Base-by-base conservation (phyloP, 1,140 invertebrate species). In the Lordiphosa mommai region DNA sequence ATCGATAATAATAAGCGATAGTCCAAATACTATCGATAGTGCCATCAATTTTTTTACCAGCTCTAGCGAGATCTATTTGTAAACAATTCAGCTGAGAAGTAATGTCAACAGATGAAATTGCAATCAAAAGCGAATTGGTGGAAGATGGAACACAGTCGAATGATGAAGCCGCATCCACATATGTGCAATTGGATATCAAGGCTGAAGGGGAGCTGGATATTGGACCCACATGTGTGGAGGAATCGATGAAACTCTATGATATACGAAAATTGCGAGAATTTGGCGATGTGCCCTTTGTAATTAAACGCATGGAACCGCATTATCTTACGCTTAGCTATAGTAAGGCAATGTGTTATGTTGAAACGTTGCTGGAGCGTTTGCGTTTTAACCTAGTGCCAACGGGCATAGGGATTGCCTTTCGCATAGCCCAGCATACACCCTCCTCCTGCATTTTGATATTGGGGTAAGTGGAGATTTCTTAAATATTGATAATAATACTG, bases 361-460 rank as follows among this genome's bases (percentile, higher is more conserved):
- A 61, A 8, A 27, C 7, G 3, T 12, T 84, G 2, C 34, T 84
- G n/a, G 34, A 72, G 10, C 8, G 43, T 0, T 9, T 85, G 0
- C 37, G 14, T 2, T 43, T 17, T 2, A 51, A 77, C 7, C 2
- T 53, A 0, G 43, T 84, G n/a, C 72, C 79, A 6, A 16, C 2
- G 0, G 60, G 53, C 17, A 49, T 43, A 3, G 77, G 77, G 1
- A 84, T 84, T 23, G 77, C 68, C 0, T 56, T 84, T 3, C 79
- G 79, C 4, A 65, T 84, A 29, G 48, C 49, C 0, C 58, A 69
- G 12, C 77, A 84, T 29, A 84, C 79, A 9, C 72, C 68, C 8
- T 71, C 77, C 10, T 65, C 79, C 6, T 77, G 77, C 30, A 48
- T 85, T 20, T 32, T 84, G 8, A 61, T 72, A 10, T 12, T 84